Evolutionary conservation across 92 coral and sea anemone species (phyloP).

Genomic region (Zoanthus gigantus): DNA sequence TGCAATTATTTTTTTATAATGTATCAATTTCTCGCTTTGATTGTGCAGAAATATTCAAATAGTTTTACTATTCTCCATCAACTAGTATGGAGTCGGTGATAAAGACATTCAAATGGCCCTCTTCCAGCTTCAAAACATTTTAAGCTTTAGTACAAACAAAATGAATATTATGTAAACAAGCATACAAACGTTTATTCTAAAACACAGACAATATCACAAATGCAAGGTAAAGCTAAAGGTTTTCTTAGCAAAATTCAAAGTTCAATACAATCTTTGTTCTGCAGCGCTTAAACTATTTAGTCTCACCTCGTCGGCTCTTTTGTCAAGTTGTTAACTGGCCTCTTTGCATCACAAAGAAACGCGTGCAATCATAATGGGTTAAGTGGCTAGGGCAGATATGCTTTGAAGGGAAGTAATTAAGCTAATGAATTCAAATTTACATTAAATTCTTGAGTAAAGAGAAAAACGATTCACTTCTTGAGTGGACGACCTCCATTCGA

Average conservation of each 20-base stretch:
- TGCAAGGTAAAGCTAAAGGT: not conserved
- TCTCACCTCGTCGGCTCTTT: constrained; percentile 18
- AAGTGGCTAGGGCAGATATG: constrained; percentile 14
- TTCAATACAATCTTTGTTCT: not conserved
- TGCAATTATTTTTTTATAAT: not conserved
- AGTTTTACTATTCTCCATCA: no score
- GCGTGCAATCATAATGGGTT: constrained; percentile 8
- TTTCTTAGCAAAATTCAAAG: not conserved
- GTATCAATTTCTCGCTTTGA: not conserved
- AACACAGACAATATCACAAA: not conserved
- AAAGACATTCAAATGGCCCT: not conserved
- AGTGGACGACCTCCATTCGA: constrained; percentile 1
- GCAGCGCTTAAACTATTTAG: not conserved
- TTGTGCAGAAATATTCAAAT: not conserved
- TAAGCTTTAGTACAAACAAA: not conserved
- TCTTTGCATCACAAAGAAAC: constrained; percentile 30
- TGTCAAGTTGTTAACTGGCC: not conserved
- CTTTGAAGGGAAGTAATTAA: constrained; percentile 14
- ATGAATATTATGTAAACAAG: constrained; percentile 7
- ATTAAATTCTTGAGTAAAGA: constrained; percentile 17
- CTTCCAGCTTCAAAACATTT: not conserved
- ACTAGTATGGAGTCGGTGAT: not conserved
- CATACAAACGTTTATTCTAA: not conserved
- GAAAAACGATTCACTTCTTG: not conserved
- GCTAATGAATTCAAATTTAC: not conserved